Percentiles rank a stretch among this genome's conserved stretches.
phyloP scores from a whole-genome alignment of 2,113 vertebrate species.

The Candoia aspera region DNA sequence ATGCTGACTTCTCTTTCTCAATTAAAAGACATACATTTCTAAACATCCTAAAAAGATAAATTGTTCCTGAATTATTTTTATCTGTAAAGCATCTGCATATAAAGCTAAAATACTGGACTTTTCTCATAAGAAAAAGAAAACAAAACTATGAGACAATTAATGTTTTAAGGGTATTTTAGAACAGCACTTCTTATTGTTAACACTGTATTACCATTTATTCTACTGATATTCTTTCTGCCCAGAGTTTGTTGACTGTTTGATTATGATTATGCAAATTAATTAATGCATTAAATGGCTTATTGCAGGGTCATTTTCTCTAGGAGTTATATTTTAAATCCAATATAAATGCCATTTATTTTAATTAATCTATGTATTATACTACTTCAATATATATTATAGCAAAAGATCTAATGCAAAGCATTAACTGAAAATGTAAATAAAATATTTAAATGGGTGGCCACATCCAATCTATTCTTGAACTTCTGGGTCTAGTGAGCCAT shows the following conservation, averaged over 20 bases:
- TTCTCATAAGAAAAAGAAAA: background rate
- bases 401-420: background rate
- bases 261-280: background rate
- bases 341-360: constrained; percentile 1
- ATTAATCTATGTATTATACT: constrained; percentile 15
- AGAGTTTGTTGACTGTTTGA: background rate
- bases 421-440: background rate
- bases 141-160: background rate
- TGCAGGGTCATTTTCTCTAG: background rate
- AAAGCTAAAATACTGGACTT: background rate
- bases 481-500: no score
- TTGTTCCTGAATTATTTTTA: background rate
- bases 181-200: no score
- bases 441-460: background rate
- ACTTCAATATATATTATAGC: constrained; percentile 15
- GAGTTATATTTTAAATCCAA: background rate
- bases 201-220: no score
- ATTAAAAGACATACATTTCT: accelerated
- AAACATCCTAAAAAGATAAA: background rate
- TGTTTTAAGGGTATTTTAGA: no score
- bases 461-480: no score
- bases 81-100: background rate
- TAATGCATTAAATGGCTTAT: background rate
- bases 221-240: no score
- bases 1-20: background rate